Base-by-base conservation (phyloP, 1,140 invertebrate genomes). In the Drosophila orena region DNA sequence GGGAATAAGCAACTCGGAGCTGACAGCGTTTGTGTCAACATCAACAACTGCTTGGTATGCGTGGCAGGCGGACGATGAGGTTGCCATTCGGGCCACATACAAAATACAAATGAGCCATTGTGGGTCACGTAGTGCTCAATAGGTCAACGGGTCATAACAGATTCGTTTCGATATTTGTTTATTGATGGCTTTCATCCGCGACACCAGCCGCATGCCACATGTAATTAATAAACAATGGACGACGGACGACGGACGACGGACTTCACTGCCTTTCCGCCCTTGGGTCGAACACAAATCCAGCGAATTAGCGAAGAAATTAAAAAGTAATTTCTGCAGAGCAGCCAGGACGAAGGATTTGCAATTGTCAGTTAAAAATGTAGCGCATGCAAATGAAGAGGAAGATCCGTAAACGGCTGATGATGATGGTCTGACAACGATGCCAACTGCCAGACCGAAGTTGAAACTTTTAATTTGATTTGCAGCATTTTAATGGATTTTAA, bases 391-490 rank as follows among this genome's bases (percentile, higher is more conserved):
- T 86, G 80, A 84, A 75, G 79, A 64, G 38, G 34, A 74, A 22
- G 66, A 69, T 59, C 80, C 43, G 65, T 79, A 72, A 80, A 61
- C 66, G 69, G 58, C 72, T 59, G 77, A 64, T 74, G 81, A 73
- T 71, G 66, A 76, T 55, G 58, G 70, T 58, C 58, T 75, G 80
- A 84, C 79, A 79, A 79, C 77, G 70, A 62, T 79, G 81, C 52
- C 61, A 61, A 64, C 72, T 77, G 73, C 37, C 54, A 49, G 68
- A 42, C 44, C 40, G 79, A 71, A 89, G 76, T 77, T 56, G 57
- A 90, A 90, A 90, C 88, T 90, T 90, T 90, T 90, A 90, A 90
- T 90, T 90, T 90, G 88, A 90, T 90, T 90, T 90, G 81, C 86
- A 88, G 86, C 79, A 90, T 90, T 90, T 88, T 83, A 90, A 88